Evolutionary conservation across 1,140 invertebrate species (phyloP).

Genomic region (Hycleus cichorii): DNA sequence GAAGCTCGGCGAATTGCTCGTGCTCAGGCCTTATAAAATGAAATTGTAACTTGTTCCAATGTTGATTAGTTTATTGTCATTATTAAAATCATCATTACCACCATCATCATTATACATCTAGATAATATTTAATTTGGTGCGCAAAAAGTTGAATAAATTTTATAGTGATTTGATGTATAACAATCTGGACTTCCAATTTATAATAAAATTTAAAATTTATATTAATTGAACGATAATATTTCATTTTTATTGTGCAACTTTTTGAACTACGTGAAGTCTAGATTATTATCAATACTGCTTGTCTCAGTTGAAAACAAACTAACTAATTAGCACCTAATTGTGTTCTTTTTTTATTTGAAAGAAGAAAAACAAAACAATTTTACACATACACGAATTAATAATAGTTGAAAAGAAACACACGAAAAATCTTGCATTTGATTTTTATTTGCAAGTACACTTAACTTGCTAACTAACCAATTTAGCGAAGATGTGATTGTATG

Average conservation of each 20-base stretch:
- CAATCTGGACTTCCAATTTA: conserved; percentile 4
- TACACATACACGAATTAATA: neutral
- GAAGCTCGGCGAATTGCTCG: conserved; percentile 10
- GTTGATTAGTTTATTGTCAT: neutral
- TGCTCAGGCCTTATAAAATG: conserved; percentile 12
- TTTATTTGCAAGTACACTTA: conserved; percentile 26
- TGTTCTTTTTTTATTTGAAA: conserved; percentile 14
- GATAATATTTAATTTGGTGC: neutral
- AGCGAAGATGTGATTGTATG: conserved; percentile 37
- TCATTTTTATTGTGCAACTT: neutral
- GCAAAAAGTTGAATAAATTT: neutral
- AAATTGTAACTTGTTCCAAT: conserved; percentile 14
- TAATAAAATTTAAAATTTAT: neutral
- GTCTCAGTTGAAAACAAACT: neutral
- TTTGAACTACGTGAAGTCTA: too few relatives aligned
- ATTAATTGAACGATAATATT: too few relatives aligned
- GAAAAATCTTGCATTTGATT: conserved; percentile 15
- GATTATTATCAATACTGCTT: too few relatives aligned
- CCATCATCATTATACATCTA: neutral
- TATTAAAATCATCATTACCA: neutral
- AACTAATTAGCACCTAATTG: conserved; percentile 6
- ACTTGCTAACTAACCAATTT: conserved; percentile 30
- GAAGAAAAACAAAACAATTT: neutral
- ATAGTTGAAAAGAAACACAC: conserved; percentile 3
- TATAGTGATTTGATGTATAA: conserved; percentile 1